Evolutionary conservation across 2,888 invertebrate species (phyloP), one percentile per base, ranked within the genome.

Genomic region (Xylophagus ater): DNA sequence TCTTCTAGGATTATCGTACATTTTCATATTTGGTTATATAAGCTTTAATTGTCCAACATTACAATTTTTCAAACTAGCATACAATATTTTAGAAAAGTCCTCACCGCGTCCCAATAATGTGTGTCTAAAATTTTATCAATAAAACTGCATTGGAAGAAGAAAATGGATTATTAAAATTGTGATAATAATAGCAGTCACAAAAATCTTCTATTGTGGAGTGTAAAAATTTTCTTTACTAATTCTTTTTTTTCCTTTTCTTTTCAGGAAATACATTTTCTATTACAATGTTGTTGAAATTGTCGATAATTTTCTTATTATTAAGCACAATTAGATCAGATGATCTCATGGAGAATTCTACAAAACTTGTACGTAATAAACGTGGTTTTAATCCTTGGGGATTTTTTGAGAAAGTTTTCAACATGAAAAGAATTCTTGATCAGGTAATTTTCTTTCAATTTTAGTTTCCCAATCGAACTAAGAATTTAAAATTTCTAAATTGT

Each of bases 371-470:
- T 23, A 15, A 20, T n/a, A 14, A 25, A 43, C 37, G 43, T 37
- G 59, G 44, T 55, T 53, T 62, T 39, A 32, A 31, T 32, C 26
- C 31, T 10, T 61, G 58, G 58, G 58, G 59, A 35, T 54, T 62
- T 34, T 55, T 62, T 32, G 57, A 60, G 36, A 62, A 60, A 47
- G 48, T 60, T 40, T 47, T 56, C n/a, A 50, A 53, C n/a, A 59
- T 61, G 2, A 56, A 54, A 37, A 59, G 60, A 35, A 49, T 62
- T 4, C 34, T 59, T 29, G 51, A 54, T 8, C 61, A 62, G 41
- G 62, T 62, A 45, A 56, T 58, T 21, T 8, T 18, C 8, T 5
- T 5, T 31, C 18, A 28, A 14, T 15, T 30, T 14, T 20, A 25
- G 8, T 26, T 20, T 24, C 4, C 34, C 12, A 29, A 34, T 40